phyloP scores from a whole-genome alignment of 1,140 invertebrate species.

The Riptortus pedestris region DNA sequence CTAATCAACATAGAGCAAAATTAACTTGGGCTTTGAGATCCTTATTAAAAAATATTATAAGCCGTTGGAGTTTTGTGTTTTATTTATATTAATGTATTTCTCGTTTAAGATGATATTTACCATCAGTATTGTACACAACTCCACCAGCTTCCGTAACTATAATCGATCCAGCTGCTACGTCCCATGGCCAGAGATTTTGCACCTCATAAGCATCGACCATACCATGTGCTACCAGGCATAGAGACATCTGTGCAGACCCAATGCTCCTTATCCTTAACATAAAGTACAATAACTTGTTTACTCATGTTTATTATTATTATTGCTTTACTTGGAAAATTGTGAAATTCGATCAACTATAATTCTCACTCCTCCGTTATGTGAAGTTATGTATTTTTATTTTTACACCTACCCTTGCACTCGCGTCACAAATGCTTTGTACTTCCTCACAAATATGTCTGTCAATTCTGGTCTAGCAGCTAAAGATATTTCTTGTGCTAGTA shows the following conservation, averaged over 20 bases:
- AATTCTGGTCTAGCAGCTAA: conserved; percentile 20
- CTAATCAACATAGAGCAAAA: too few species aligned
- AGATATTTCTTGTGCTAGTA: conserved; percentile 31
- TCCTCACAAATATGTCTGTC: conserved; percentile 26
- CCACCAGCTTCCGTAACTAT: conserved; percentile 89
- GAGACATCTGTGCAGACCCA: conserved; percentile 85
- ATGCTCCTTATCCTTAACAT: conserved; percentile 61
- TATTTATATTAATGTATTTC: neutral
- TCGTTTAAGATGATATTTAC: neutral
- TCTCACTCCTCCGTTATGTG: too few species aligned
- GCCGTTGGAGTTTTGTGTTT: neutral
- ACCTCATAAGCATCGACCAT: conserved; percentile 81
- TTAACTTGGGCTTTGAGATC: too few species aligned
- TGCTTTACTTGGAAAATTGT: too few species aligned
- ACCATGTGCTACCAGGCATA: conserved; percentile 82
- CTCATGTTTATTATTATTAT: too few species aligned
- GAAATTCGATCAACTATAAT: too few species aligned
- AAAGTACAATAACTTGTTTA: too few species aligned
- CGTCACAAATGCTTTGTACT: conserved; percentile 13
- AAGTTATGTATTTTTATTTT: too few species aligned
- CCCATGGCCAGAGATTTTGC: conserved; percentile 83
- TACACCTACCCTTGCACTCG: conserved; percentile 28
- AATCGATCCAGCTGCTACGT: conserved; percentile 75
- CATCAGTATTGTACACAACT: conserved; percentile 56
- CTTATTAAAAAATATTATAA: neutral